These are phyloP conservation scores for Pogonognathellus flavescens DNA, from an alignment of 1,140 invertebrate genomes.

Conservation along the genomic window DNA sequence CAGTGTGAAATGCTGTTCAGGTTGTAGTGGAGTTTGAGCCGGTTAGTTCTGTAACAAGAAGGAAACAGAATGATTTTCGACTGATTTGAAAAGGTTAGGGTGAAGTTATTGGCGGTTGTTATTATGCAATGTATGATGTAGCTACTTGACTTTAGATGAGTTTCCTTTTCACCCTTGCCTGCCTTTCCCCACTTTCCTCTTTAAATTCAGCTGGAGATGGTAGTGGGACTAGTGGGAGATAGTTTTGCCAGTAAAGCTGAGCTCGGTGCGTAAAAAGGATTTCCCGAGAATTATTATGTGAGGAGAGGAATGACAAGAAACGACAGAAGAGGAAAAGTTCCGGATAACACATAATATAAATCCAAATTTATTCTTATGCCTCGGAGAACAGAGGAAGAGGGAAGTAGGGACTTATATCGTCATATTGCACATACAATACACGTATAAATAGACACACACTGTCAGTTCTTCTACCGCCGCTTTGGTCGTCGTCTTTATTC, in stretches of 20 bases:
- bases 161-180: slow-evolving; percentile 22
- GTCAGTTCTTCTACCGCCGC: too few relatives aligned
- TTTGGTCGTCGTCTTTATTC: too few relatives aligned
- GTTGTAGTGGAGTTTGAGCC: not conserved
- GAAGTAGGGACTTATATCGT: too few relatives aligned
- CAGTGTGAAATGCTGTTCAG: not conserved
- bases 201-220: not conserved
- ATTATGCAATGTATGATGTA: slow-evolving; percentile 33
- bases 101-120: slow-evolving; percentile 37
- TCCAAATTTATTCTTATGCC: slow-evolving; percentile 49
- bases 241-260: not conserved
- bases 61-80: slow-evolving; percentile 17
- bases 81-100: slow-evolving; percentile 28
- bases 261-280: slow-evolving; percentile 26
- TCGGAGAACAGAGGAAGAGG: not conserved
- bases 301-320: slow-evolving; percentile 38
- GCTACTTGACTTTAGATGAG: slow-evolving; percentile 11
- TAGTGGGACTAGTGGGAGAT: not conserved
- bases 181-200: not conserved
- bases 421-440: too few relatives aligned
- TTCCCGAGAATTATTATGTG: slow-evolving; percentile 44
- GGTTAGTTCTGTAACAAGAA: not conserved
- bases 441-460: too few relatives aligned
- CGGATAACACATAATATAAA: slow-evolving; percentile 51
- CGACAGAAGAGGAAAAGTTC: slow-evolving; percentile 32